These are phyloP conservation scores for Rhagoletis zephyria DNA, from an alignment of 1,140 invertebrate species.

Conservation along the genomic window DNA sequence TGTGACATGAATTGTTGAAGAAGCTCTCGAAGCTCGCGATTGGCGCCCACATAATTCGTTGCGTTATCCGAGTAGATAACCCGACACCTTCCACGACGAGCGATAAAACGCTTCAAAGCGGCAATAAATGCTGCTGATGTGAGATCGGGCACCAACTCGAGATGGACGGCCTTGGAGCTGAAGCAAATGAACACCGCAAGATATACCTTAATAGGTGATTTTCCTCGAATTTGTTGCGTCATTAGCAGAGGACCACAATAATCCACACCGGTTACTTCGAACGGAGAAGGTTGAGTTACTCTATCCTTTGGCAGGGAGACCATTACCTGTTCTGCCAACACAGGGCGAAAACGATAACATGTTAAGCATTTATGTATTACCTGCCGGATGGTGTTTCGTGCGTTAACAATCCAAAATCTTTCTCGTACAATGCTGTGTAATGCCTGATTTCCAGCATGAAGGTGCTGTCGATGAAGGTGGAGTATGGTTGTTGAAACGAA, in stretches of 20 bases:
- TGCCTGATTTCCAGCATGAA: conserved; percentile 49
- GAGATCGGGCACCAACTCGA: conserved; percentile 62
- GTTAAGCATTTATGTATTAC: neutral
- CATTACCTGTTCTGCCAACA: neutral
- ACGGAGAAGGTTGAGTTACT: neutral
- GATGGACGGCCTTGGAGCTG: conserved; percentile 63
- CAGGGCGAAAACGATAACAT: neutral
- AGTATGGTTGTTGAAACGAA: neutral
- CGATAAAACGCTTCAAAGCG: conserved; percentile 56
- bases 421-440: neutral
- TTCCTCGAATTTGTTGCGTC: neutral
- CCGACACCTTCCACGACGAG: conserved; percentile 1
- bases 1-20: neutral
- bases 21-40: conserved; percentile 31
- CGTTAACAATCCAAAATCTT: conserved; percentile 6
- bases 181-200: conserved; percentile 60
- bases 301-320: conserved; percentile 17
- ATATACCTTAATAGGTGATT: conserved; percentile 54
- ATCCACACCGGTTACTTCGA: neutral
- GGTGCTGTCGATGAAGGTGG: conserved; percentile 48
- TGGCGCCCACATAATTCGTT: conserved; percentile 19
- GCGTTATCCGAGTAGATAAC: conserved; percentile 43
- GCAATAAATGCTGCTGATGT: conserved; percentile 58
- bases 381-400: neutral
- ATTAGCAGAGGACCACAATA: conserved; percentile 28